Evolutionary conservation across 2,888 invertebrate species (phyloP).

Genomic region (Melinaea menophilus): DNA sequence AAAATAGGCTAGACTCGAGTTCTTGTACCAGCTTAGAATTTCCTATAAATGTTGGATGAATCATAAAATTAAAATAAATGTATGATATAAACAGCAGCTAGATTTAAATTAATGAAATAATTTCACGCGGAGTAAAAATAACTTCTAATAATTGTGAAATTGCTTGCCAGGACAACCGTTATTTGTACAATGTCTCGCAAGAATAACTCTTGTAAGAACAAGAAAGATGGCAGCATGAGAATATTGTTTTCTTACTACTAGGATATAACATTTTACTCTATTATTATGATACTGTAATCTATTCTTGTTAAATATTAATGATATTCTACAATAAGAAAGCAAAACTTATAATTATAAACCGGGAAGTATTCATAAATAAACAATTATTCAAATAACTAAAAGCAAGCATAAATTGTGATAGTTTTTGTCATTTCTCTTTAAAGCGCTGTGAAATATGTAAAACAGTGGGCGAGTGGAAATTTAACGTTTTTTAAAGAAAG

Average conservation of each 20-base stretch:
- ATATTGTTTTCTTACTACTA: neutral
- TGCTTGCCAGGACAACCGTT: neutral
- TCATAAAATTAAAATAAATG: neutral
- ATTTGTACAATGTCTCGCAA: neutral
- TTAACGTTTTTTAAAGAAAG: conserved; percentile 23
- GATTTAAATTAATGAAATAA: too few species aligned
- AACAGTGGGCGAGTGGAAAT: conserved; percentile 23
- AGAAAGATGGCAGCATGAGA: neutral
- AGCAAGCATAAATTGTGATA: neutral
- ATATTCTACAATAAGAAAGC: too few species aligned
- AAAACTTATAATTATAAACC: too few species aligned
- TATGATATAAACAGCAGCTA: too few species aligned
- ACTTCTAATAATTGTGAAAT: neutral
- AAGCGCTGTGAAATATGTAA: conserved; percentile 19
- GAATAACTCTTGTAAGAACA: neutral
- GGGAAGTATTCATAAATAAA: too few species aligned
- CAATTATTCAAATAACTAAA: too few species aligned
- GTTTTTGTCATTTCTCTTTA: conserved; percentile 10
- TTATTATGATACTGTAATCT: too few species aligned
- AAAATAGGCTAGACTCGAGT: too few species aligned
- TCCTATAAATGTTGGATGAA: neutral
- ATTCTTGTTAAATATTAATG: too few species aligned
- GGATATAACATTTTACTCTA: too few species aligned
- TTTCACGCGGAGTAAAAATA: neutral
- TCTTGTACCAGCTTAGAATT: neutral